Conservation (phyloP, 2,888 invertebrate species). For the Caenorhabditis sinica region DNA sequence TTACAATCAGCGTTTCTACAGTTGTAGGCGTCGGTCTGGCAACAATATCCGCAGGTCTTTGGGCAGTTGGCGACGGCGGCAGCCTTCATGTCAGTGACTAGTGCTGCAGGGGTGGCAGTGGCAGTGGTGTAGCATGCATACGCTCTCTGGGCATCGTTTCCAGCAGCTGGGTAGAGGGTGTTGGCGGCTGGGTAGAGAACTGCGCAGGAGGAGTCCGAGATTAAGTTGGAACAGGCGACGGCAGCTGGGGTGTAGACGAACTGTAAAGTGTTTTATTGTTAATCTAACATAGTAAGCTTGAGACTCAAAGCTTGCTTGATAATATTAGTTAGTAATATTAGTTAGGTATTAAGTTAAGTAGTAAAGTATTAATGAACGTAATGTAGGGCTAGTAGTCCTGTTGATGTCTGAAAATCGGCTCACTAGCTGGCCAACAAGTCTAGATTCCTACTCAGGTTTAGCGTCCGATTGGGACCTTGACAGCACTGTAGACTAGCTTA, state of each 20-base stretch:
- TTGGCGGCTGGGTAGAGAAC: conserved; percentile 4
- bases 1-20: conserved; percentile 61
- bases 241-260: conserved; percentile 23
- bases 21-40: conserved; percentile 52
- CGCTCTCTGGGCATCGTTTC: conserved; percentile 9
- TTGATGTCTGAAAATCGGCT: too few species aligned
- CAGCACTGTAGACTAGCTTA: too few species aligned
- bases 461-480: too few species aligned
- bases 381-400: too few species aligned
- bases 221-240: conserved; percentile 2
- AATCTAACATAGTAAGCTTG: too few species aligned
- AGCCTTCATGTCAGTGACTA: conserved; percentile 9
- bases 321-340: too few species aligned
- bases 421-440: too few species aligned
- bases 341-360: too few species aligned
- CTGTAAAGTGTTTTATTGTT: background rate
- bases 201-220: conserved; percentile 6
- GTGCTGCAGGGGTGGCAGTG: conserved; percentile 10
- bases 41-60: conserved; percentile 69
- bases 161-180: conserved; percentile 11
- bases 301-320: too few species aligned
- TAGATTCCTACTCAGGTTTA: too few species aligned
- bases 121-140: conserved; percentile 3
- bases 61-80: conserved; percentile 33
- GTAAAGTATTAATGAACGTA: too few species aligned